Base-by-base conservation (phyloP, 2,113 vertebrate species). In the Rhinogobius similis region DNA sequence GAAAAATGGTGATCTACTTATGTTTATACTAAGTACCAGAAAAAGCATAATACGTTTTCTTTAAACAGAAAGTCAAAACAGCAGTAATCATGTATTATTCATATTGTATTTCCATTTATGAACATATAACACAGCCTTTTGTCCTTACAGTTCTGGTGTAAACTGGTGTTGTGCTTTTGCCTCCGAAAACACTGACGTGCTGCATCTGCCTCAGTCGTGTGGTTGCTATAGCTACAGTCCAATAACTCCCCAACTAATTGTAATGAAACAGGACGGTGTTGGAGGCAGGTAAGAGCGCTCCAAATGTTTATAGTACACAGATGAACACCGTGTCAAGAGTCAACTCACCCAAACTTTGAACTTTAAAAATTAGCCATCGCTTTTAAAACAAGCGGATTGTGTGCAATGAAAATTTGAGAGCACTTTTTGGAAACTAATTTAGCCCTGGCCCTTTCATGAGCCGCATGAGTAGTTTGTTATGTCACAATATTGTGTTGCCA, bases 151-250 rank as follows among this genome's bases (percentile, higher is more conserved):
- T 26, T 13, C 52, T 26, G 12, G 23, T 26, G 52, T 26, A 55
- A 14, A 48, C 55, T 27, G 29, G n/a, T 27, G 53, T 6, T 62
- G 65, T 75, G 32, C 32, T 65, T 77, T 78, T 72, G 72, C 76
- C 46, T 82, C 72, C 71, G 59, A 77, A 68, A 68, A 66, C 48
- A 81, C 50, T 67, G 82, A 61, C 73, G 73, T 66, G 24, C 59
- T 77, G 78, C 80, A 84, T 90, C 83, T 84, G 76, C 81, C 80
- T 85, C 79, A 58, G 73, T 72, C 70, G 84, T 70, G 79, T 73
- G 27, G 89, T 90, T 91, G 89, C 87, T 84, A 90, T 89, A 86
- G 88, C 79, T 89, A 62, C 61, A 75, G 73, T 85, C 78, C 82
- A 77, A 70, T 50, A 77, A 79, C 82, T 75, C 69, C 81, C 74